Conservation (phyloP, 2,797 vertebrate genomes). For the Intellagama lesueurii region DNA sequence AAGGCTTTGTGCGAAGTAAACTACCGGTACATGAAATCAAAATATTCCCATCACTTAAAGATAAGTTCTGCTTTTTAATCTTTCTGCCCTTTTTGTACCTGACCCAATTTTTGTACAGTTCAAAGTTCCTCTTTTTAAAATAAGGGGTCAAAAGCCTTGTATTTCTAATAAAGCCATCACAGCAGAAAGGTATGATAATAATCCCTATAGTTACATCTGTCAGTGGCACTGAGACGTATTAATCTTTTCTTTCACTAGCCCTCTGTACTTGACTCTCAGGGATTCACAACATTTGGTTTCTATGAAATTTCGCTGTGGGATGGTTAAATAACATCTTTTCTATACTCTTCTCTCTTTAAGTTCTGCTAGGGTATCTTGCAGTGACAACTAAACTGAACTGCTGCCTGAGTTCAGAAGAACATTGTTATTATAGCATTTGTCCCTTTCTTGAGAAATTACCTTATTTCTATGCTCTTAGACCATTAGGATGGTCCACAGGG, state of each 20-base stretch:
- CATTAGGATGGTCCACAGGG: constrained; percentile 69
- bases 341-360: constrained; percentile 42
- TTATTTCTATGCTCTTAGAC: constrained; percentile 68
- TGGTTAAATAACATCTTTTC: constrained; percentile 73
- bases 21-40: constrained; percentile 48
- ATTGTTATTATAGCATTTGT: constrained; percentile 79
- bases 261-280: constrained; percentile 61
- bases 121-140: constrained; percentile 60
- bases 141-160: constrained; percentile 77
- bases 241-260: constrained; percentile 86
- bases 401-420: constrained; percentile 56
- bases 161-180: constrained; percentile 78
- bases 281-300: constrained; percentile 73
- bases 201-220: constrained; percentile 80
- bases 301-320: constrained; percentile 78
- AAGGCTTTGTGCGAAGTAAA: constrained; percentile 52
- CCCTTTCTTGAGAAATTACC: constrained; percentile 76
- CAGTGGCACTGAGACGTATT: constrained; percentile 83
- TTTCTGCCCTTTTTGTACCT: constrained; percentile 46
- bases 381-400: constrained; percentile 64
- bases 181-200: constrained; percentile 87
- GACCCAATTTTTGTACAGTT: constrained; percentile 39
- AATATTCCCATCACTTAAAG: constrained; percentile 45
- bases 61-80: constrained; percentile 64
- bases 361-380: constrained; percentile 63